Base-by-base conservation (phyloP, 1,140 invertebrate genomes). In the Brachionus asplanchnoidis region DNA sequence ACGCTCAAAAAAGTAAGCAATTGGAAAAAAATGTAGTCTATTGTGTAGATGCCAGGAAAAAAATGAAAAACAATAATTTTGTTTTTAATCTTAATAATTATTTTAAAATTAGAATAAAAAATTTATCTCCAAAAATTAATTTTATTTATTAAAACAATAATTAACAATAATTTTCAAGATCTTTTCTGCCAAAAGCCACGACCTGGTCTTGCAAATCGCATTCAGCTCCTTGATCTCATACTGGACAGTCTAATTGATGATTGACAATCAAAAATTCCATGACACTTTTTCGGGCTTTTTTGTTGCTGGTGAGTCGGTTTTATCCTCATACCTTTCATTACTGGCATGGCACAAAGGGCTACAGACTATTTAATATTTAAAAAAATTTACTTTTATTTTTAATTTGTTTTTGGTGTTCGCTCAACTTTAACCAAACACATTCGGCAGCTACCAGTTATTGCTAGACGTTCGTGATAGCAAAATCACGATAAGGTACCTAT, bases 401-500 rank as follows among this genome's bases (percentile, higher is more conserved):
- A 80, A 42, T 75, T 86, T 89, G 94, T 93, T 91, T 95, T 95
- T 2, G n/a, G n/a, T n/a, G n/a, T n/a, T n/a, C n/a, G 94, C 91
- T 99, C 98, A 46, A 99, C 96, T 92, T 99, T 97, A 1, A 99
- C 98, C 5, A 99, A 91, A 92, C 98, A 99, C 98, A 99, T 99
- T 85, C 98, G 92, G 86, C 91, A 91, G 90, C 99, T 99, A 23
- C 98, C 98, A 87, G 98, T 97, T 79, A 99, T 94, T 50, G 97
- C 96, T 42, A 99, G 92, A 75, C 98, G 92, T 89, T 99, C 98
- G 92, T 99, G 98, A 89, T 99, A 99, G 90, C n/a, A n/a, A n/a
- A n/a, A n/a, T n/a, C n/a, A n/a, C n/a, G n/a, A n/a, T 42, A 42
- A 5, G 40, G 40, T 42, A 42, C 40, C 40, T 42, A 42, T 42